Base-by-base conservation (phyloP, 2,888 invertebrate genomes). In the Ophraella communa region DNA sequence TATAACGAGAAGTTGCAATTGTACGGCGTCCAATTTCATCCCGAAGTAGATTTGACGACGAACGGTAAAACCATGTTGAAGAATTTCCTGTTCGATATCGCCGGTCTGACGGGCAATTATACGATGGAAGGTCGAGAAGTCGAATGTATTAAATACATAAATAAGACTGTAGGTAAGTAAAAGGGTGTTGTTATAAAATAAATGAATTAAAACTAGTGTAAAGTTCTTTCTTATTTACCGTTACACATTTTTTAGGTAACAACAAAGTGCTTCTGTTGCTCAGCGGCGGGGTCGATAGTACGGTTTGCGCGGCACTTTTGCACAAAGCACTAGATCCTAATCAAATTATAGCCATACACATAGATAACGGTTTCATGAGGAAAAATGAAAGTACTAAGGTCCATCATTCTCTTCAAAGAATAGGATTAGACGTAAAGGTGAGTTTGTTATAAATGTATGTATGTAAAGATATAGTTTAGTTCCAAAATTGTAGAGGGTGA, bases 331-430 rank as follows among this genome's bases (percentile, higher is more conserved):
- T 99, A 54, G 88, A 89, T 65, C 91, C 92, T 74, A 92, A 94
- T 76, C 95, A 96, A 83, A 91, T 99, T 64, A 94, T 98, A 77
- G 98, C 98, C 24, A 88, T 98, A 70, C 98, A 99, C 84, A 95
- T 99, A 76, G 98, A 99, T 83, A 98, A 99, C 81, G 99, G 99
- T 58, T 99, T 98, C 81, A 97, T 99, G 97, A 88, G 98, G 71
- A 95, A 96, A 83, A 90, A 94, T 75, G 99, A 99, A 83, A 96
- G 96, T 76, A 87, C 89, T 8, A 73, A 75, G 61, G 79, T 79
- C 10, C 75, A 76, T 53, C 70, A 68, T 53, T 77, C 77, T 8
- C 59, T 78, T 53, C 74, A 75, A 56, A 78, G 77, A 65, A 70
- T 78, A 49, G 79, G 79, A 5, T 63, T 79, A 20, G 72, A 71